phyloP scores from a whole-genome alignment of 2,113 vertebrate genomes.

The Atrichornis clamosus region DNA sequence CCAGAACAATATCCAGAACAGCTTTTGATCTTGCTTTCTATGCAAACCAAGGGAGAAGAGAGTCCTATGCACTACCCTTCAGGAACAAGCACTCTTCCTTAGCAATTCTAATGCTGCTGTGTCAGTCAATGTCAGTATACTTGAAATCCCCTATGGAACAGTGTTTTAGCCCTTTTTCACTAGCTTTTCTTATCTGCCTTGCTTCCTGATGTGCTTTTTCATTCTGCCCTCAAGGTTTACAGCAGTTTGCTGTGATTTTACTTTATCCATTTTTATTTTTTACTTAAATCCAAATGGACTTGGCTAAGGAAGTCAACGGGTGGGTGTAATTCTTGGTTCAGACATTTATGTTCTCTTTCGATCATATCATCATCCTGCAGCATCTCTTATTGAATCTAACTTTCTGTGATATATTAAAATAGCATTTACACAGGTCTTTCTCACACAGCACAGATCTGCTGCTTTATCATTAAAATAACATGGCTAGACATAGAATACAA shows the following conservation, averaged over 20 bases:
- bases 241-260: conserved; percentile 52
- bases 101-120: conserved; percentile 46
- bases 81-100: conserved; percentile 9
- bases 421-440: background rate
- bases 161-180: conserved; percentile 34
- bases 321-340: conserved; percentile 43
- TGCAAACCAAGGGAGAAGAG: background rate
- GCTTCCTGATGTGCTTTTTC: conserved; percentile 42
- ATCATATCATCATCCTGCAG: background rate
- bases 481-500: background rate
- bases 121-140: conserved; percentile 48
- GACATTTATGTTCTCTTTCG: background rate
- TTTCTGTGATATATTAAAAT: conserved; percentile 29
- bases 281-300: conserved; percentile 37
- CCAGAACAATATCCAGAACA: background rate
- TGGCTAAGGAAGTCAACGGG: background rate
- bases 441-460: background rate
- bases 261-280: conserved; percentile 41
- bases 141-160: conserved; percentile 39
- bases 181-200: conserved; percentile 45
- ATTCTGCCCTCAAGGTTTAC: conserved; percentile 55
- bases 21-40: conserved; percentile 9
- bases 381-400: conserved; percentile 39
- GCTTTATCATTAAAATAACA: background rate
- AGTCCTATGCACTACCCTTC: background rate